phyloP scores from a whole-genome alignment of 2,113 vertebrate genomes.

The Acrocephalus arundinaceus region DNA sequence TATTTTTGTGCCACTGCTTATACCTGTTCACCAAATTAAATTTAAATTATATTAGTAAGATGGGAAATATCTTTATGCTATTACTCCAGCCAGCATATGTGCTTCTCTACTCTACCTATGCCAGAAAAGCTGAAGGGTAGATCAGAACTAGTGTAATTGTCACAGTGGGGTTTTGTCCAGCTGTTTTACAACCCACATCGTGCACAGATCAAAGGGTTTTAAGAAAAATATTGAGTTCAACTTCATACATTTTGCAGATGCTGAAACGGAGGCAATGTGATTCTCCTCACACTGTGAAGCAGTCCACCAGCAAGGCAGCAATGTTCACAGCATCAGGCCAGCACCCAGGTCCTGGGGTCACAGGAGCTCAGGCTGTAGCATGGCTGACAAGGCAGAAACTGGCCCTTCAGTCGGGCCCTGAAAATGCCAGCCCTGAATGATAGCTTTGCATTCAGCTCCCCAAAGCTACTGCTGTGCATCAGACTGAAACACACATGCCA shows the following conservation, averaged over 20 bases:
- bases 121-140: not conserved
- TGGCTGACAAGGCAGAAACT: not conserved
- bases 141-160: not conserved
- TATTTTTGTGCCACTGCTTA: not conserved
- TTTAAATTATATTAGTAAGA: not conserved
- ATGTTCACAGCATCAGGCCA: rapidly evolving
- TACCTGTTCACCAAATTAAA: not conserved
- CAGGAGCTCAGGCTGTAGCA: not conserved
- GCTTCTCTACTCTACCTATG: not conserved
- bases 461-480: not conserved
- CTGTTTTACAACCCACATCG: not conserved
- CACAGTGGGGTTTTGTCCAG: rapidly evolving
- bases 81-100: not conserved
- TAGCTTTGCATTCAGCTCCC: not conserved
- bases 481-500: rapidly evolving
- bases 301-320: not conserved
- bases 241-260: not conserved
- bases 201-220: not conserved
- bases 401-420: rapidly evolving
- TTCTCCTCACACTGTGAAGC: not conserved
- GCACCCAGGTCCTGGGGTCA: too few species aligned
- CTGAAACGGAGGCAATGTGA: not conserved
- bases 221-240: not conserved
- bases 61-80: not conserved
- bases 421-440: rapidly evolving